A percentile compares a stretch with the other conserved stretches of the same genome.
These are phyloP conservation scores for Pseudochirops corinnae DNA, from an alignment of 2,797 vertebrate species.

Conservation along the genomic window DNA sequence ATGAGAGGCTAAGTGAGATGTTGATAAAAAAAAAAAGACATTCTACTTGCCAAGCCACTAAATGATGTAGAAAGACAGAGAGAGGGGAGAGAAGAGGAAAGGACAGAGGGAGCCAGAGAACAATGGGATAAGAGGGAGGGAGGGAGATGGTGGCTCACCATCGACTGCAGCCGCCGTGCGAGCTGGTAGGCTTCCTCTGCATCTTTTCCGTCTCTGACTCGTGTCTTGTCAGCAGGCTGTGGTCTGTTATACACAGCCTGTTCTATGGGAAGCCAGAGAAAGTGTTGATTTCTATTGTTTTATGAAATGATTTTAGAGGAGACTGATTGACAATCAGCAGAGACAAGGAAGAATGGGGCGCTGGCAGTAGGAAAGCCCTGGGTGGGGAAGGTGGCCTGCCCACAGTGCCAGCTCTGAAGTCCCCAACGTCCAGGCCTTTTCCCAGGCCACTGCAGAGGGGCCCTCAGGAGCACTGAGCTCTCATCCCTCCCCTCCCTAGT, in stretches of 20 bases:
- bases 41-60: not conserved
- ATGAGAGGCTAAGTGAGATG: conserved; percentile 13
- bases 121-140: not conserved
- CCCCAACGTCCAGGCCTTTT: too few species aligned
- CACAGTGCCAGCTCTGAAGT: not conserved
- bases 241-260: conserved; percentile 97
- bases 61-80: not conserved
- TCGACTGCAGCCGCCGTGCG: conserved; percentile 94
- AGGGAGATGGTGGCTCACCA: conserved; percentile 86
- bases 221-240: conserved; percentile 90
- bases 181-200: conserved; percentile 93
- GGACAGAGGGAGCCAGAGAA: not conserved
- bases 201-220: conserved; percentile 91
- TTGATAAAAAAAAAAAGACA: not conserved
- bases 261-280: conserved; percentile 84
- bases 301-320: conserved; percentile 1
- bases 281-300: conserved; percentile 55
- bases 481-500: too few species aligned
- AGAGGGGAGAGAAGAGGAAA: not conserved
- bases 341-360: rapidly evolving
- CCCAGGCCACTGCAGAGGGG: too few species aligned
- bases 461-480: too few species aligned
- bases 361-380: not conserved
- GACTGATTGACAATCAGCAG: rapidly evolving
- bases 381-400: not conserved